Base-by-base conservation (phyloP, 1,140 invertebrate genomes). In the Fopius arisanus region DNA sequence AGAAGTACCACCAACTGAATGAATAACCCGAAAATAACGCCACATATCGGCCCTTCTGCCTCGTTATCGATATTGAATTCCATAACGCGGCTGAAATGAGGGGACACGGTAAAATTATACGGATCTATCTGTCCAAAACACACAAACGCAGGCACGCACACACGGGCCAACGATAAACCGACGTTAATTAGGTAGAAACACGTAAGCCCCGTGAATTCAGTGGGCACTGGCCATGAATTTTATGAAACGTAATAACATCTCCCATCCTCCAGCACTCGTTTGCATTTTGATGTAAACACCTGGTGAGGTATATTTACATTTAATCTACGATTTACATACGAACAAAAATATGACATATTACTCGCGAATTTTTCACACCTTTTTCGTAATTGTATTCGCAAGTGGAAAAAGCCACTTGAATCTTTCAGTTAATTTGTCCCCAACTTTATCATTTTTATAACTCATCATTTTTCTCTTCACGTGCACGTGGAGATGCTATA, bases 181-280 rank as follows among this genome's bases (percentile, higher is more conserved):
- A 63, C 59, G 67, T 70, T 74, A 70, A 74, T 74, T 74, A 70
- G 67, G 40, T 74, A 29, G 67, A 69, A 74, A 74, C 63, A 54
- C 68, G 65, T 67, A 51, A 40, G 59, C 59, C 33, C 70, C 62
- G 40, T 62, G 70, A 71, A 63, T 71, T 71, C 19, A 62, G 16
- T 33, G 12, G 31, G 21, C 69, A 41, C 31, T 41, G 28, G 28
- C 14, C 23, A 65, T 28, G 21, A 71, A 63, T 70, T 70, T 59
- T 70, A 62, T 62, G 68, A 70, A 70, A 70, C 31, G 29, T 70
- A 28, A 37, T 59, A 59, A 59, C 54, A 23, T 65, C 33, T 19
- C 29, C 26, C 12, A 65, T 29, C 28, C 23, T 41, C 16, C 54
- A 63, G 3, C 16, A 26, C 59, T 71, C 29, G 54, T 71, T 71